Evolutionary conservation across 2,888 invertebrate species (phyloP), one percentile per base, ranked within the genome.

Genomic region (Stramonita haemastoma): DNA sequence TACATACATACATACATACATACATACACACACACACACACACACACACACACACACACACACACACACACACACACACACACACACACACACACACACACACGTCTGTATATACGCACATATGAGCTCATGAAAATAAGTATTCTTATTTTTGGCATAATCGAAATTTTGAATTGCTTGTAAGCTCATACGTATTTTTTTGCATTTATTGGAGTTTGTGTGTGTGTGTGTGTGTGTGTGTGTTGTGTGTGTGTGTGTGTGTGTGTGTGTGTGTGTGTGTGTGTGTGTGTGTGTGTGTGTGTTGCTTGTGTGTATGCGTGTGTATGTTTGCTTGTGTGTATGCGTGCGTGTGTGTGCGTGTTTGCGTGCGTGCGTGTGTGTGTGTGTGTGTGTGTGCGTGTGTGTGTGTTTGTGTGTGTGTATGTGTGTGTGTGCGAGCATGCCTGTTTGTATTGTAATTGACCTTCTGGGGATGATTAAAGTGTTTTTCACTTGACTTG

Each of bases 11-110:
- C n/a, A 4, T 32, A 32, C 32, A 32, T 0, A 32, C 77, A 5
- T 11, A 32, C 77, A 77, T 32, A 32, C 32, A 32, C 77, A 19
- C 77, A 77, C 77, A 77, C 77, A 77, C 29, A 36, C 81, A 81
- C 81, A 46, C 81, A 36, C 36, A 4, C 81, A 6, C 36, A 11
- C 81, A 5, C 81, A 36, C 81, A 36, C 81, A 36, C 81, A 36
- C 81, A 81, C 81, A 36, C 36, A 81, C 36, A 81, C 81, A 81
- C 81, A 81, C 36, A 81, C 81, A 36, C 36, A 36, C 81, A 81
- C 36, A 17, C 36, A 81, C 81, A 36, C 81, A 81, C 81, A 81
- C 81, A 81, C 81, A 81, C 36, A 81, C 81, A 81, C 81, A 81
- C 81, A 36, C 81, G 36, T 36, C 8, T 32, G 19, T 32, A 77